Evolutionary conservation across 2,888 invertebrate species (phyloP).

Genomic region (Patella depressa): DNA sequence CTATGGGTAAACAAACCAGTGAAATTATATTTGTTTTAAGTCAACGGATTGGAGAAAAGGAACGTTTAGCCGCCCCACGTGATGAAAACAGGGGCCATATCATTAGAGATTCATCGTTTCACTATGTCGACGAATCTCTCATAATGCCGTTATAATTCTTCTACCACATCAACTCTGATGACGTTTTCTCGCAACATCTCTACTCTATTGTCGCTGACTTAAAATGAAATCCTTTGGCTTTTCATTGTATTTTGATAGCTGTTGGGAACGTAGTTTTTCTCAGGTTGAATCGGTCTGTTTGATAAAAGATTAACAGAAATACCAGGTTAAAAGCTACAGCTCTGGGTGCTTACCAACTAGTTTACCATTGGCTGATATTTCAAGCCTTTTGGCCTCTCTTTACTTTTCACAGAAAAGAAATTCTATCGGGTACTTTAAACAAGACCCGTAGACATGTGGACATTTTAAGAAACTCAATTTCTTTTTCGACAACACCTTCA

Average conservation of each 20-base stretch:
- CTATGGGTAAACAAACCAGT: too few species aligned
- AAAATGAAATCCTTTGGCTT: not conserved
- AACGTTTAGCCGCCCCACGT: not conserved
- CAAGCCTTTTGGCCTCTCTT: not conserved
- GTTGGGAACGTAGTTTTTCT: not conserved
- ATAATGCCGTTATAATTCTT: not conserved
- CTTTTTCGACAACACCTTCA: too few species aligned
- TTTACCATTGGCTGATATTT: too few species aligned
- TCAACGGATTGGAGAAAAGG: not conserved
- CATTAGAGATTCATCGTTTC: not conserved
- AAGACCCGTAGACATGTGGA: not conserved
- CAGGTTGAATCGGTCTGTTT: constrained; percentile 3
- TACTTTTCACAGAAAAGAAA: constrained; percentile 7
- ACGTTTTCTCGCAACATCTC: too few species aligned
- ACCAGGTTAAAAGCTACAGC: not conserved
- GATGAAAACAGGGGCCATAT: not conserved
- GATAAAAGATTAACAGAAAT: not conserved
- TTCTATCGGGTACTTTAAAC: not conserved
- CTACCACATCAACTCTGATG: not conserved
- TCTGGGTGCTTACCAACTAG: too few species aligned
- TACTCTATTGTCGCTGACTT: too few species aligned
- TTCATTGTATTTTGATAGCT: not conserved
- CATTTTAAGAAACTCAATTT: too few species aligned
- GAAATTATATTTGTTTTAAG: too few species aligned
- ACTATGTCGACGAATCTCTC: not conserved